Conservation (phyloP, 1,140 invertebrate genomes). For the Drosophila willistoni region DNA sequence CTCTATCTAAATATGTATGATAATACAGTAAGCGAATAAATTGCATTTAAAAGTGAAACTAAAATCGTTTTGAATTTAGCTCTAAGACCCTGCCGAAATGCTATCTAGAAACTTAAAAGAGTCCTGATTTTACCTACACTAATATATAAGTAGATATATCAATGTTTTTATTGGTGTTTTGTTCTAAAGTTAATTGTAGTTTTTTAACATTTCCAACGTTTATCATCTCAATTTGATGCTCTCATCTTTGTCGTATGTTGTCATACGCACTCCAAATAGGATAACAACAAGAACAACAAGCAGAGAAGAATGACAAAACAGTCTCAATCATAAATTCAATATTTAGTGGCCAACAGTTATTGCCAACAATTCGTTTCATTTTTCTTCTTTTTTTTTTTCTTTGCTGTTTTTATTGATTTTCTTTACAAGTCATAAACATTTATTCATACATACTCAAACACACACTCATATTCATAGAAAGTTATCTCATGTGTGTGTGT, state of each 20-base stretch:
- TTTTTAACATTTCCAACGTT: no score
- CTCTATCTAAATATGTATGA: no score
- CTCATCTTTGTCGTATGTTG: neutral
- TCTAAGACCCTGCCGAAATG: no score
- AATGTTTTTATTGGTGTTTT: no score
- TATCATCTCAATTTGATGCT: neutral
- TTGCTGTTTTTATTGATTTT: slow-evolving; percentile 8
- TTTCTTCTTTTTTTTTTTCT: slow-evolving; percentile 1
- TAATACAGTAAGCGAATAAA: no score
- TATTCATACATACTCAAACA: neutral
- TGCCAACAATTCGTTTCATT: slow-evolving; percentile 1
- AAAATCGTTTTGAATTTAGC: no score
- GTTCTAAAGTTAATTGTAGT: no score
- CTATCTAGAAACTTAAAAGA: no score
- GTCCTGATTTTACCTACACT: no score
- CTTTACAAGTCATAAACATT: slow-evolving; percentile 9
- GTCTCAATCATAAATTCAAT: slow-evolving; percentile 2
- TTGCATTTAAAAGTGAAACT: no score
- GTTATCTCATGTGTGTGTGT: neutral
- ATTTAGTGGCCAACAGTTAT: slow-evolving; percentile 1
- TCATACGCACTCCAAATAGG: neutral
- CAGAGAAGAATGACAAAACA: neutral
- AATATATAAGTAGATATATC: no score
- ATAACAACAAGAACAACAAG: neutral
- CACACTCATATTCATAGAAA: neutral